A percentile compares a stretch with the other conserved stretches of the same genome.
Evolutionary conservation across 2,888 invertebrate genomes (phyloP).

Genomic region (Malthinus flaveolus): DNA sequence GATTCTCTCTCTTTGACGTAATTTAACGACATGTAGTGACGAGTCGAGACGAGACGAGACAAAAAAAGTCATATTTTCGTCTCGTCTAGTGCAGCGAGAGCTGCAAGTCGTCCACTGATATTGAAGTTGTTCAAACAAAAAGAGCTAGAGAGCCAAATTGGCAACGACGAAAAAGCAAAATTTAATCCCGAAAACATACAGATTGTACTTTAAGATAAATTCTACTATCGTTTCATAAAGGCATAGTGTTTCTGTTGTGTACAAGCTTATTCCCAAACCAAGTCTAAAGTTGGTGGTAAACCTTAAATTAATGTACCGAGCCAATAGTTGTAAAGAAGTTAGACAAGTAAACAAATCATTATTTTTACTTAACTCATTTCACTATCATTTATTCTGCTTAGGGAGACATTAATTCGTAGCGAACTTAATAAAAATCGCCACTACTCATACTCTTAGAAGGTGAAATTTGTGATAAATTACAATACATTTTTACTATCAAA

Average conservation of each 20-base stretch:
- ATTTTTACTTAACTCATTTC: slow-evolving; percentile 1
- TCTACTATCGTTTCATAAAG: slow-evolving; percentile 2
- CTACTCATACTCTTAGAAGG: neutral
- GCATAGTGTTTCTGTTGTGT: slow-evolving; percentile 4
- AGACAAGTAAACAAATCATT: slow-evolving; percentile 6
- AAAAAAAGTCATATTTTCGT: too few species aligned
- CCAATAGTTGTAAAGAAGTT: slow-evolving; percentile 8
- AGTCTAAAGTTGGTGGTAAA: slow-evolving; percentile 16
- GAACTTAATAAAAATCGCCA: too few species aligned
- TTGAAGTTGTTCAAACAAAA: too few species aligned
- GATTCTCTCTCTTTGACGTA: too few species aligned
- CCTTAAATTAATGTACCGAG: slow-evolving; percentile 17
- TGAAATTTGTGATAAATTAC: neutral
- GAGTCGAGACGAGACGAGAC: too few species aligned
- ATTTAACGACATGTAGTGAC: too few species aligned
- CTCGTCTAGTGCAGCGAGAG: too few species aligned
- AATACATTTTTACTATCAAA: neutral
- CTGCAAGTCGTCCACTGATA: too few species aligned
- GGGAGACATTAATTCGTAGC: too few species aligned
- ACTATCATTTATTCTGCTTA: too few species aligned
- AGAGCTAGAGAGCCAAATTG: too few species aligned
- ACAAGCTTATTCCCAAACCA: slow-evolving; percentile 12
- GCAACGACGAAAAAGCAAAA: neutral
- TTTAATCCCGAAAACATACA: slow-evolving; percentile 1
- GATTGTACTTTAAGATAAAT: slow-evolving; percentile 1